Evolutionary conservation across 1,140 invertebrate genomes (phyloP).

Genomic region (Dreissena rostriformis): DNA sequence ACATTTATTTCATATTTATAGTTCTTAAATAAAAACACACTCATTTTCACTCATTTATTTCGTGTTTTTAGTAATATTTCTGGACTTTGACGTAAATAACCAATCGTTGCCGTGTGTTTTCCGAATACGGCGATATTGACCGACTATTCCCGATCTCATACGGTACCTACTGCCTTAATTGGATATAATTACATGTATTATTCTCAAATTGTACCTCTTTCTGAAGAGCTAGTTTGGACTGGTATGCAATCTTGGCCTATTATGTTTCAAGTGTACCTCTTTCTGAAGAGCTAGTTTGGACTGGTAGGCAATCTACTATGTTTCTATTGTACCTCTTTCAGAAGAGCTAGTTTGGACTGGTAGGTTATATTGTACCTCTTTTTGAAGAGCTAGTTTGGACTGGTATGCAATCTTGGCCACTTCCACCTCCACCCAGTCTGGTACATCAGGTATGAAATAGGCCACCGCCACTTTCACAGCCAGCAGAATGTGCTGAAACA

Average conservation of each 20-base stretch:
- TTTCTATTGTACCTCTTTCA: no score
- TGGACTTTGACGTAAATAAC: no score
- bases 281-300: slow-evolving; percentile 72
- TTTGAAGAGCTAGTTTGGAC: slow-evolving; percentile 73
- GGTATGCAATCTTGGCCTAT: slow-evolving; percentile 82
- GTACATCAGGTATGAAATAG: slow-evolving; percentile 94
- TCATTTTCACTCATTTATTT: no score
- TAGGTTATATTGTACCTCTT: slow-evolving; percentile 65
- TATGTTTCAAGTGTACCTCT: no score
- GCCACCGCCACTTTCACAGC: slow-evolving; percentile 90
- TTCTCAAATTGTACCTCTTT: slow-evolving; percentile 69
- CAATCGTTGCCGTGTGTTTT: no score
- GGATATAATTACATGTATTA: no score
- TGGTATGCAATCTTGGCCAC: slow-evolving; percentile 82
- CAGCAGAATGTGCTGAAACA: slow-evolving; percentile 91
- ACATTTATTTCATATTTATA: no score
- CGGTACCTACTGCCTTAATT: no score
- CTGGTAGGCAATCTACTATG: slow-evolving; percentile 81
- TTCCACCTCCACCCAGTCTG: slow-evolving; percentile 89
- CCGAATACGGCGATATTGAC: no score
- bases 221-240: slow-evolving; percentile 74
- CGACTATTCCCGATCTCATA: no score
- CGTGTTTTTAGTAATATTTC: no score
- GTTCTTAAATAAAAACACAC: no score
- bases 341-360: not conserved